phyloP scores from a whole-genome alignment of 1,140 invertebrate genomes.

The Pseudomyrmex cubaensis region DNA sequence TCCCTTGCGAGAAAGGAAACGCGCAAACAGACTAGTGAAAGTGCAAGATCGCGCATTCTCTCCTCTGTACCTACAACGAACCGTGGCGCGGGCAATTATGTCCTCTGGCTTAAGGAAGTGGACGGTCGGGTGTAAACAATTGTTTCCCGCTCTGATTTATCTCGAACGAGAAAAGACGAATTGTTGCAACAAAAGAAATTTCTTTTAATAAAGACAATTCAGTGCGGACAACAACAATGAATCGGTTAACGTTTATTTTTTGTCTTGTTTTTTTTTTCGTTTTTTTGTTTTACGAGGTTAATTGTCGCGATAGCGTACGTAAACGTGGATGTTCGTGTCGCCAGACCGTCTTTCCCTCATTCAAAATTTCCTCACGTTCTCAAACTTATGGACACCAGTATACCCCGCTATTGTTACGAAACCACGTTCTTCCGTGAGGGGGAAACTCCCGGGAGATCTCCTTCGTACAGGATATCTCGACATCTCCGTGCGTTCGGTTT shows the following conservation, averaged over 20 bases:
- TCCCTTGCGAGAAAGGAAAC: slow-evolving; percentile 26
- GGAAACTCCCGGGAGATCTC: slow-evolving; percentile 2
- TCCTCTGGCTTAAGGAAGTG: slow-evolving; percentile 23
- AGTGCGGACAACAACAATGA: no score
- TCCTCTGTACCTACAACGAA: slow-evolving; percentile 11
- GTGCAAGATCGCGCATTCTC: slow-evolving; percentile 53
- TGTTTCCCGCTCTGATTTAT: slow-evolving; percentile 43
- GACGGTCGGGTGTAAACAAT: slow-evolving; percentile 33
- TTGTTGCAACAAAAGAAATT: not conserved
- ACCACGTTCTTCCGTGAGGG: slow-evolving; percentile 8
- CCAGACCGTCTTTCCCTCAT: not conserved
- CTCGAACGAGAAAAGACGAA: not conserved
- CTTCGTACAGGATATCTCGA: slow-evolving; percentile 18
- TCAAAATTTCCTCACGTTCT: slow-evolving; percentile 24
- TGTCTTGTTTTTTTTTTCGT: no score
- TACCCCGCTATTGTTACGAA: slow-evolving; percentile 34
- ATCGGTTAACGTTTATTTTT: no score
- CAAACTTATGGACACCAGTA: slow-evolving; percentile 19
- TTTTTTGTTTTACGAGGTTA: no score
- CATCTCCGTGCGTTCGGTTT: slow-evolving; percentile 29
- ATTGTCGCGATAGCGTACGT: not conserved
- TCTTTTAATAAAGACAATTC: not conserved
- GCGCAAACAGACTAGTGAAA: slow-evolving; percentile 55
- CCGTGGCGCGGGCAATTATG: slow-evolving; percentile 32
- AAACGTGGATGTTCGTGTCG: not conserved